phyloP scores from a whole-genome alignment of 2,888 invertebrate genomes.

The Caenorhabditis macrosperma region DNA sequence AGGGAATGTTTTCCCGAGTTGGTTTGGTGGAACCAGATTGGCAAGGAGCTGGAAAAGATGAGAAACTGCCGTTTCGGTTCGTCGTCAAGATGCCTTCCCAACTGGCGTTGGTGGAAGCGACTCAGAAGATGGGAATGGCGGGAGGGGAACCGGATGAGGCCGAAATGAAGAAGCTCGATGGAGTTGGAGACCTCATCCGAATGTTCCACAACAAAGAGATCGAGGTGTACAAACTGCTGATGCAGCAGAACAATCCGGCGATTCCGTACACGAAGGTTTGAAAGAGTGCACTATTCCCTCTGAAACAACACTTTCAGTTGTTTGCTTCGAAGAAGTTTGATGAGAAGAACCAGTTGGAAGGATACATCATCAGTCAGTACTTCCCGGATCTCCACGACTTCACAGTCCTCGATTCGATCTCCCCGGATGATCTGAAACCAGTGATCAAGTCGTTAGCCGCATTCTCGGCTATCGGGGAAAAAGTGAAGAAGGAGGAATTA shows the following conservation, averaged over 20 bases:
- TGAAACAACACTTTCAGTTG: slow-evolving; percentile 2
- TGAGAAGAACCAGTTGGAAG: slow-evolving; percentile 9
- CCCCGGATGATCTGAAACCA: background rate
- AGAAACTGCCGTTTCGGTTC: background rate
- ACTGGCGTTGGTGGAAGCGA: background rate
- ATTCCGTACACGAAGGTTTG: slow-evolving; percentile 6
- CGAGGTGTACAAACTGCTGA: slow-evolving; percentile 1
- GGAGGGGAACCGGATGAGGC: background rate
- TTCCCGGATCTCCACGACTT: slow-evolving; percentile 1
- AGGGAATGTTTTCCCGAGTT: slow-evolving; percentile 12
- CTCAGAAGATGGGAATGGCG: background rate
- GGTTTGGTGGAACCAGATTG: background rate
- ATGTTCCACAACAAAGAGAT: slow-evolving; percentile 13
- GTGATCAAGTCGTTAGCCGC: background rate
- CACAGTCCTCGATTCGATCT: background rate
- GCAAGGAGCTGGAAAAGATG: background rate
- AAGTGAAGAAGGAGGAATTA: background rate
- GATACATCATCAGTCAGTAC: slow-evolving; percentile 14
- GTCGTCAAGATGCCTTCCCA: slow-evolving; percentile 10
- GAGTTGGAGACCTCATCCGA: background rate
- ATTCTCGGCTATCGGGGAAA: slow-evolving; percentile 2
- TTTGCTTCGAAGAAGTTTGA: slow-evolving; percentile 5
- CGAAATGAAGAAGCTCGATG: background rate
- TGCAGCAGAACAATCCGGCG: background rate
- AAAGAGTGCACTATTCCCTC: no score